phyloP scores from a whole-genome alignment of 2,888 invertebrate species.

The Macrosoma leucophasiata region DNA sequence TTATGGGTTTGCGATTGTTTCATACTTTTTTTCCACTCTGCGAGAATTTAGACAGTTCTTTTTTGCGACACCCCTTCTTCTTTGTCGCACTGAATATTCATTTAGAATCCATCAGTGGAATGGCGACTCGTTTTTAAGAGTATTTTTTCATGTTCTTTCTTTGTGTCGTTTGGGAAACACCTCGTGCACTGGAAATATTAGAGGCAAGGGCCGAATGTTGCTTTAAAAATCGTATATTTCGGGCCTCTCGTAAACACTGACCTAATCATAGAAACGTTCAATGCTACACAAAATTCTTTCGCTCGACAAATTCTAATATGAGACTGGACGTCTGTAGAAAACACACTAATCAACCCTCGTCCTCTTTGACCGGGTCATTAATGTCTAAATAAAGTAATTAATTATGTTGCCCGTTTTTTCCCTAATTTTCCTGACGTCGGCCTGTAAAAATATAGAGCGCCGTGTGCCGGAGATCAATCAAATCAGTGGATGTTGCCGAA shows the following conservation, averaged over 20 bases:
- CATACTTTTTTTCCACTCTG: conserved; percentile 50
- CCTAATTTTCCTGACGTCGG: conserved; percentile 59
- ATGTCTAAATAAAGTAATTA: conserved; percentile 75
- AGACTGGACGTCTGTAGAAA: conserved; percentile 29
- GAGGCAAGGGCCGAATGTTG: conserved; percentile 22
- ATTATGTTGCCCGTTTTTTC: conserved; percentile 64
- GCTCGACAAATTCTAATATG: conserved; percentile 13
- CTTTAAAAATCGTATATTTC: too few relatives aligned
- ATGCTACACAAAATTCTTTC: too few relatives aligned
- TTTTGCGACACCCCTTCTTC: conserved; percentile 62
- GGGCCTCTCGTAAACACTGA: too few relatives aligned
- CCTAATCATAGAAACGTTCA: conserved; percentile 5
- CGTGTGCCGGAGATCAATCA: conserved; percentile 64
- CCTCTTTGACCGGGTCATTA: conserved; percentile 64
- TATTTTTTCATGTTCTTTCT: conserved; percentile 52
- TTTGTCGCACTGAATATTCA: conserved; percentile 68
- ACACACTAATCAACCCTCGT: conserved; percentile 65
- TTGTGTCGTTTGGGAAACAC: conserved; percentile 46
- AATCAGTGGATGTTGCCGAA: conserved; percentile 53
- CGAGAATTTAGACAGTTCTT: conserved; percentile 52
- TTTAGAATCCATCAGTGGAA: conserved; percentile 64
- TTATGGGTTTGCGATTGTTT: conserved; percentile 63
- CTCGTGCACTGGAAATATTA: conserved; percentile 49
- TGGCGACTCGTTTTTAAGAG: conserved; percentile 60
- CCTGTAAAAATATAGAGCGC: conserved; percentile 60